These are phyloP conservation scores for Pocillopora verrucosa DNA, from an alignment of 64 coral and sea anemone species.

Conservation along the genomic window DNA sequence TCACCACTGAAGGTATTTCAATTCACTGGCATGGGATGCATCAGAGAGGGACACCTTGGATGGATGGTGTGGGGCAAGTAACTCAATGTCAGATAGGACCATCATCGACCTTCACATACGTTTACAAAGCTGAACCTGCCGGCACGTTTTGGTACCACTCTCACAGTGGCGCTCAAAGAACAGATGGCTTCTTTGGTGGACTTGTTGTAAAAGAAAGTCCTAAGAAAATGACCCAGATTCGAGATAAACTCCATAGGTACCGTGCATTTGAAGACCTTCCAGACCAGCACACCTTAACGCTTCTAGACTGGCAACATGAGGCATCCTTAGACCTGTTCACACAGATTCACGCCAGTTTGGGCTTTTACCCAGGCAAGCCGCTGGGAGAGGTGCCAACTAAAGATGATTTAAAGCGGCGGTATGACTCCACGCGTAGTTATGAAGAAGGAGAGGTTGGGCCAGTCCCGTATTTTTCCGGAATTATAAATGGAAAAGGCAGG, in stretches of 20 bases:
- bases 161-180: slow-evolving; percentile 58
- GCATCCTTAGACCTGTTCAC: slow-evolving; percentile 43
- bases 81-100: slow-evolving; percentile 67
- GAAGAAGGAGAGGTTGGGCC: slow-evolving; percentile 41
- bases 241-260: not conserved
- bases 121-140: slow-evolving; percentile 33
- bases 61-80: slow-evolving; percentile 68
- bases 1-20: slow-evolving; percentile 55
- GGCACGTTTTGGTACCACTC: slow-evolving; percentile 68
- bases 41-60: slow-evolving; percentile 61
- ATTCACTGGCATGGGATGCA: slow-evolving; percentile 77
- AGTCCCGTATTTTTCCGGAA: slow-evolving; percentile 70
- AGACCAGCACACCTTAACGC: slow-evolving; percentile 30
- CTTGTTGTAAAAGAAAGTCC: slow-evolving; percentile 46
- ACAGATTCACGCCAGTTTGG: not conserved
- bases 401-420: slow-evolving; percentile 4
- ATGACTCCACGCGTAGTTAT: not conserved
- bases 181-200: slow-evolving; percentile 52
- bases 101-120: slow-evolving; percentile 43
- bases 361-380: slow-evolving; percentile 47
- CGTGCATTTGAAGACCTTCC: slow-evolving; percentile 22
- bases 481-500: slow-evolving; percentile 74
- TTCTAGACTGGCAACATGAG: slow-evolving; percentile 60
- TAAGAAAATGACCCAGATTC: not conserved
- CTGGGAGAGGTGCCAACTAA: slow-evolving; percentile 38